A percentile compares a stretch with the other conserved stretches of the same genome.
Conservation (phyloP, 2,113 vertebrate genomes). For the Bothrops jararaca region DNA sequence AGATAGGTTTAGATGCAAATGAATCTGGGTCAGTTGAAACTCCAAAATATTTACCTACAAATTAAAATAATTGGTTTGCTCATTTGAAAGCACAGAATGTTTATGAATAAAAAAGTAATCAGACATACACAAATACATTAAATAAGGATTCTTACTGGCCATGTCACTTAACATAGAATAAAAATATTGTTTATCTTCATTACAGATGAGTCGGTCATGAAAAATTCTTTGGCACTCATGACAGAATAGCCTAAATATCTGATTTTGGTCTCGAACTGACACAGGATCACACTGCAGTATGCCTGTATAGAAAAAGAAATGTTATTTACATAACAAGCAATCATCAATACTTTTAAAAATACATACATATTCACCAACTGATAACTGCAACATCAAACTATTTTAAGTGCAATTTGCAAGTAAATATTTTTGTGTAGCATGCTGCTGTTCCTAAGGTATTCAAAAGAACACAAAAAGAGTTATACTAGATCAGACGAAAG, state of each 20-base stretch:
- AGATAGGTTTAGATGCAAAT: constrained; percentile 76
- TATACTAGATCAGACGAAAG: neutral
- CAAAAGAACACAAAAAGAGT: neutral
- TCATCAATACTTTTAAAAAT: neutral
- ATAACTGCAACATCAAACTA: neutral
- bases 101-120: neutral
- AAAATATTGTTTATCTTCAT: constrained; percentile 81
- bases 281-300: constrained; percentile 78
- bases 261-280: constrained; percentile 73
- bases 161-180: constrained; percentile 80
- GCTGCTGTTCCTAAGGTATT: neutral
- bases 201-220: constrained; percentile 82
- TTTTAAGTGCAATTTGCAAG: neutral
- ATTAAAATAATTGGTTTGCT: constrained; percentile 30
- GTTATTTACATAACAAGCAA: neutral
- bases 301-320: constrained; percentile 54
- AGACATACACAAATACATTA: neutral
- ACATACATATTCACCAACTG: neutral
- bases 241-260: constrained; percentile 84
- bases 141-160: constrained; percentile 72
- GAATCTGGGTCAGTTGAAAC: constrained; percentile 73
- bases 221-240: constrained; percentile 85
- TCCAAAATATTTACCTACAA: constrained; percentile 79
- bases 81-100: neutral
- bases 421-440: neutral